These are phyloP conservation scores for Hydropsyche betteni DNA, from an alignment of 2,888 invertebrate genomes.

Conservation along the genomic window DNA sequence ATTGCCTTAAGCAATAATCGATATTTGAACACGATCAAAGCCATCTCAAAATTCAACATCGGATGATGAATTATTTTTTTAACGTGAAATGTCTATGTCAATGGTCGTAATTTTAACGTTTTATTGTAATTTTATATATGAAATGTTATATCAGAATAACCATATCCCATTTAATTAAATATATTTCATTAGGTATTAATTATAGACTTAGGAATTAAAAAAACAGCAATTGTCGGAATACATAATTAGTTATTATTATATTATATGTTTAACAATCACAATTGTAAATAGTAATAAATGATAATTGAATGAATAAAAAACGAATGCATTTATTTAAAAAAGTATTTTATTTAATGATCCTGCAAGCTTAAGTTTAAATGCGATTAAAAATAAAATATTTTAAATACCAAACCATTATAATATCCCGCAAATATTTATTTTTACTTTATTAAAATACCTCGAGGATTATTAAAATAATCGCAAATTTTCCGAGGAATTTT, in stretches of 20 bases:
- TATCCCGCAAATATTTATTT: no score
- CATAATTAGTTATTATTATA: slow-evolving; percentile 18
- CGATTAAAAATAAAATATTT: not conserved
- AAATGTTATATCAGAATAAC: slow-evolving; percentile 35
- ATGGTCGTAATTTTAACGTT: slow-evolving; percentile 30
- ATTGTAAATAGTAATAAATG: slow-evolving; percentile 35
- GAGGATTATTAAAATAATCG: no score
- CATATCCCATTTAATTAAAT: slow-evolving; percentile 32
- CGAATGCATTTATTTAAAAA: slow-evolving; percentile 38
- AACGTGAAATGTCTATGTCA: slow-evolving; percentile 16
- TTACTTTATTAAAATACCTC: no score
- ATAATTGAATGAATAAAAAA: slow-evolving; percentile 35
- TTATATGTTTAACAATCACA: slow-evolving; percentile 32
- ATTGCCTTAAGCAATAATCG: no score
- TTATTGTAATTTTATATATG: slow-evolving; percentile 31
- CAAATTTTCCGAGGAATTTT: no score
- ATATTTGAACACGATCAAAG: no score
- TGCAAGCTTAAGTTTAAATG: not conserved
- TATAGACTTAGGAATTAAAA: not conserved
- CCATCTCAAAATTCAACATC: no score
- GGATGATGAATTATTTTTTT: slow-evolving; percentile 20
- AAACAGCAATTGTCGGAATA: slow-evolving; percentile 32
- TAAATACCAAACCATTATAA: no score
- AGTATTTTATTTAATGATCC: slow-evolving; percentile 7
- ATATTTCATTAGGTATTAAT: slow-evolving; percentile 11